Base-by-base conservation (phyloP, 1,140 invertebrate genomes). In the Sipha flava region DNA sequence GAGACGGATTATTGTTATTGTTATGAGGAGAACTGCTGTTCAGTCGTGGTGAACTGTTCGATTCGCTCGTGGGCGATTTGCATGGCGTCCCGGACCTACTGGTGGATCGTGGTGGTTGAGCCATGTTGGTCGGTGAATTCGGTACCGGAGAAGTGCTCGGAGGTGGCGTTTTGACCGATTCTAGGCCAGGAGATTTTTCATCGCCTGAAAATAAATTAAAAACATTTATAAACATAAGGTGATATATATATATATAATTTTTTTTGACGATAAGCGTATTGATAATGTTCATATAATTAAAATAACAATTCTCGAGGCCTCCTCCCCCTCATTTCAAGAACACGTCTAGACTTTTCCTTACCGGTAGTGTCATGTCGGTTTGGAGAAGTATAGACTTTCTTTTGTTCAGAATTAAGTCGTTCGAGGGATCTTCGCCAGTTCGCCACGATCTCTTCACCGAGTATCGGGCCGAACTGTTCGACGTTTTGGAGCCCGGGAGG, bases 381-480 rank as follows among this genome's bases (percentile, higher is more conserved):
- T 59, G 77, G 77, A 79, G 57, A 79, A 79, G 77, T 66, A 66
- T 68, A 79, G 57, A 79, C 57, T 66, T 64, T 79, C 77, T 77
- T 77, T 40, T 57, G 10, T 37, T 77, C 73, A 59, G 37, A 77
- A 29, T 29, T 34, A 77, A 89, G 88, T 75, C 89, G 86, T 85
- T 92, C 91, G 83, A 92, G 87, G 82, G 89, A 89, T 83, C 91
- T 88, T 84, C 91, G 88, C 91, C 91, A 93, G 84, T 91, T 91
- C 82, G 91, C 90, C 81, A 92, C 91, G 82, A 93, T 91, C 85
- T 93, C 91, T 86, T 93, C 91, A 83, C 91, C 91, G 79, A 92
- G 87, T 81, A 92, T 88, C 54, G 89, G 89, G 83, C 90, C 90
- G 84, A 91, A 92, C 34, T 89, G 88, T 84, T 92, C 90, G 83